Base-by-base conservation (phyloP, 1,140 invertebrate genomes). In the Euwallacea similis region DNA sequence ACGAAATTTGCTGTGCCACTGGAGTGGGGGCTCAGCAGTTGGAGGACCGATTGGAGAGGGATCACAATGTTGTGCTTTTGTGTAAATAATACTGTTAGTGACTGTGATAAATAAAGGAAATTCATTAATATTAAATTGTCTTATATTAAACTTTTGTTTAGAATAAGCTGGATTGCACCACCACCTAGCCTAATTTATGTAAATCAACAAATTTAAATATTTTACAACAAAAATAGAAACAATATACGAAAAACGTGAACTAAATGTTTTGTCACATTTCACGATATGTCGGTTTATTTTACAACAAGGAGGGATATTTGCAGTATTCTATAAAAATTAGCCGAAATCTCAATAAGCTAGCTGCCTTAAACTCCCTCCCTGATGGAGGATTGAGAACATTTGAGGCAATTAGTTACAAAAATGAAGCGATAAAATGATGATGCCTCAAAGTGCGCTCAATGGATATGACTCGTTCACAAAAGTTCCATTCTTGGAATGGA, bases 1-100 rank as follows among this genome's bases (percentile, higher is more conserved):
- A 97, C 84, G 92, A 96, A 84, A 95, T 97, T 76, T 96, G 95
- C 78, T 94, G 93, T 79, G 86, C 89, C 66, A 90, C 90, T n/a
- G 90, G 91, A n/a, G 83, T 95, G 54, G 90, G 89, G 63, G 85
- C 90, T 21, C 86, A 89, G 58, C 91, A 94, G 74, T 86, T 98
- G 42, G 93, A 97, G 79, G 91, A 94, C 72, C 88, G 91, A 65
- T 88, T 97, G 7, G 95, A 97, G 75, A 88, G 87, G 71, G 94
- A 97, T 84, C 88, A 93, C 21, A 92, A 91, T 82, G 87, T 96
- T 56, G 85, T 91, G 59, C 85, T 95, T 74, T 88, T 95, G 72
- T 95, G 91, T 89, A 95, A 95, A 82, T 96, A 84, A 65, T 11
- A 61, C 41, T 56, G 46, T 50, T 50, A 50, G 46, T 33, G 9